Percentiles rank a stretch among this genome's conserved stretches.
phyloP scores from a whole-genome alignment of 2,113 vertebrate genomes.

The Pica pica region DNA sequence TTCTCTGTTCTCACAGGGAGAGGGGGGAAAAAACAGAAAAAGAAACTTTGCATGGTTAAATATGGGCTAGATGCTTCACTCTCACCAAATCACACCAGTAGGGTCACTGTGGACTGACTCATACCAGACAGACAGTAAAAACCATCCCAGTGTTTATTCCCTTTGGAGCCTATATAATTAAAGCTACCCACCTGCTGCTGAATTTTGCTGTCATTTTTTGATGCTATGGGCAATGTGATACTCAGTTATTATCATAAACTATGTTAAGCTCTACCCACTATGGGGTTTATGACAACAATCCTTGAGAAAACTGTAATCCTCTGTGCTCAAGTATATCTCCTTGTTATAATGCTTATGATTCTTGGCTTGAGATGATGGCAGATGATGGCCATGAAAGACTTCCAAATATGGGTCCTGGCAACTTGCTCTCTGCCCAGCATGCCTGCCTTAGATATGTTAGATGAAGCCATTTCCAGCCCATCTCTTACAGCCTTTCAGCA shows the following conservation, averaged over 20 bases:
- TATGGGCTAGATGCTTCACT: not conserved
- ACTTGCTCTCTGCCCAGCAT: not conserved
- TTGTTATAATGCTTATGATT: conserved; percentile 64
- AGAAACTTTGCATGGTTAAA: not conserved
- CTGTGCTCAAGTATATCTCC: conserved; percentile 49
- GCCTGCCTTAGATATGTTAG: not conserved
- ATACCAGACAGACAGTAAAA: conserved; percentile 55
- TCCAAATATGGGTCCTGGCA: conserved; percentile 32
- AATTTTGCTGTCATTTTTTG: conserved; percentile 64
- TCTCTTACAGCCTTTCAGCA: not conserved
- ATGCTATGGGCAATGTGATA: conserved; percentile 48
- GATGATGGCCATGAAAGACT: conserved; percentile 24
- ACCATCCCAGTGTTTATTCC: conserved; percentile 40
- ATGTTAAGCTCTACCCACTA: conserved; percentile 50
- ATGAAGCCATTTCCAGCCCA: not conserved
- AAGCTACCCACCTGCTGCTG: conserved; percentile 61
- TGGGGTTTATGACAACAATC: conserved; percentile 45
- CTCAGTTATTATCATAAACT: conserved; percentile 54
- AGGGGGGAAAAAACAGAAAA: rapidly evolving
- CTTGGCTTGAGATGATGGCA: conserved; percentile 46
- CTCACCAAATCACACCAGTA: not conserved
- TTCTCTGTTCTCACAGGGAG: conserved; percentile 45
- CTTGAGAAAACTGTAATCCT: conserved; percentile 62
- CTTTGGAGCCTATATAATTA: conserved; percentile 60
- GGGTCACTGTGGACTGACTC: conserved; percentile 31